Evolutionary conservation across 2,888 invertebrate genomes (phyloP), one percentile per base, ranked within the genome.

Genomic region (Fragum fragum): DNA sequence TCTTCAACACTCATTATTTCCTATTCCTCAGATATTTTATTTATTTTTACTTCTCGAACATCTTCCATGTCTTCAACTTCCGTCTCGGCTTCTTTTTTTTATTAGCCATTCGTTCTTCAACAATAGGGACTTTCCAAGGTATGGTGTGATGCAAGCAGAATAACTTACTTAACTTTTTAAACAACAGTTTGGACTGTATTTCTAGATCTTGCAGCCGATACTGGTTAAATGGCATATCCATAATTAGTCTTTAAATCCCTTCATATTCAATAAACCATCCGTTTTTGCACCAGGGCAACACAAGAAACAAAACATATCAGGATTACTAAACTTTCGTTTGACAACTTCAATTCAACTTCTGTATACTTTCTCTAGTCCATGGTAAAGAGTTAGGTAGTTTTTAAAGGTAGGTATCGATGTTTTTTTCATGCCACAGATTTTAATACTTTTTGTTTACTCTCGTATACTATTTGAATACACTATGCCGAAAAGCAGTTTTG

Each of bases 241-340:
- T 61, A 18, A 76, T 39, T 39, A n/a, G 47, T 36, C 9, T 53
- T 73, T 68, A 14, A 81, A 28, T 18, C 55, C 69, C 47, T 74
- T n/a, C n/a, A n/a, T n/a, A 81, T 14, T 71, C 71, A 55, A 80
- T 57, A 59, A 52, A 77, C 81, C 81, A 81, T 1, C 78, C 75
- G 61, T 81, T 74, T 78, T 78, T 81, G n/a, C 47, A 81, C 29
- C 3, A 81, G 61, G 11, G 74, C 81, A 39, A 81, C 53, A 72
- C 81, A 75, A 1, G 72, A 75, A 3, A 81, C 39, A 70, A 81
- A 81, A 53, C 23, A 47, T 29, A 75, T 55, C 29, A 75, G 73
- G 21, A 29, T 14, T 23, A 81, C 26, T 5, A 68, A 47, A 21
- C 52, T 52, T 29, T 81, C 81, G 32, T 81, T 52, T 47, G 18